Conservation (phyloP, 2,113 vertebrate species). For the Vimba vimba region DNA sequence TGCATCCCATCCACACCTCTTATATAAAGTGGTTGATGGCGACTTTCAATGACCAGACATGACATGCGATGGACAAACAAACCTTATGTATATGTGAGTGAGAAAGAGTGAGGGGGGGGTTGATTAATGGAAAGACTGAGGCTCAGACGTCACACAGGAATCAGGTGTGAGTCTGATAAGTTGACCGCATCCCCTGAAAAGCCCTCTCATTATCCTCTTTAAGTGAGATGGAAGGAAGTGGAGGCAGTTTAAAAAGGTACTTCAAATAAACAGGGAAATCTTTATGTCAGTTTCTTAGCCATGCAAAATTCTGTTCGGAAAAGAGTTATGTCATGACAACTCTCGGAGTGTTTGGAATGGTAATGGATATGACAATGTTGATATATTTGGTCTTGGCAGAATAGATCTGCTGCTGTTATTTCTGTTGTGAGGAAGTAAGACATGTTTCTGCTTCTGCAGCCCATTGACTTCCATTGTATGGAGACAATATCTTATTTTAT, state of each 20-base stretch:
- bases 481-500: background rate
- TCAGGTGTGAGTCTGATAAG: slow-evolving; percentile 44
- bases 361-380: too few relatives aligned
- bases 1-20: slow-evolving; percentile 15
- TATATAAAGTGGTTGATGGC: slow-evolving; percentile 31
- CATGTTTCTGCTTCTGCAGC: background rate
- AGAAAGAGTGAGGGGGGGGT: background rate
- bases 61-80: background rate
- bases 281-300: background rate
- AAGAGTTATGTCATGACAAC: background rate
- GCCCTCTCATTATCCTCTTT: slow-evolving; percentile 1
- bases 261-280: background rate
- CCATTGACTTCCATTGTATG: background rate
- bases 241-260: background rate
- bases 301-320: background rate
- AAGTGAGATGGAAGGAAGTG: background rate
- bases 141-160: slow-evolving; percentile 39
- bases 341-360: too few relatives aligned
- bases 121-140: slow-evolving; percentile 27
- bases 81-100: background rate
- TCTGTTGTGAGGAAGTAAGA: too few relatives aligned
- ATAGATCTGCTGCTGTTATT: too few relatives aligned
- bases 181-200: slow-evolving; percentile 36
- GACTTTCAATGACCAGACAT: slow-evolving; percentile 25
- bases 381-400: too few relatives aligned